A percentile compares a stretch with the other conserved stretches of the same genome.
These are phyloP conservation scores for Poeciliopsis occidentalis DNA, from an alignment of 2,113 vertebrate species.

Conservation along the genomic window DNA sequence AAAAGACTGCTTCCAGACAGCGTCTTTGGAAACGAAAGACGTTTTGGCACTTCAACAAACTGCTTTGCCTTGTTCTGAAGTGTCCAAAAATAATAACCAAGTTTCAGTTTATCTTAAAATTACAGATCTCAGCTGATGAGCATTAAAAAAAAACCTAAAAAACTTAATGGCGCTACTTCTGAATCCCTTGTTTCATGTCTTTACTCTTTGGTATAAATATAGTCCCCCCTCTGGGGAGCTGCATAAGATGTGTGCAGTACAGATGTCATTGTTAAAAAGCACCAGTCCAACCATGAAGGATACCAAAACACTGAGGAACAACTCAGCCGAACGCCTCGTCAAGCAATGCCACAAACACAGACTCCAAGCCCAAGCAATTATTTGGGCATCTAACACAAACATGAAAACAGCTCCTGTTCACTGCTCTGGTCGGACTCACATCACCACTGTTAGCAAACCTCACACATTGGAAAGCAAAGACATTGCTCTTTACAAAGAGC, in stretches of 20 bases:
- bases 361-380: neutral
- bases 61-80: neutral
- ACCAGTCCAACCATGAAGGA: neutral
- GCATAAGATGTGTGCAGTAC: too few species aligned
- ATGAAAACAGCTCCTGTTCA: neutral
- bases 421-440: neutral
- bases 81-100: neutral
- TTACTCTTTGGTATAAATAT: too few species aligned
- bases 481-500: neutral
- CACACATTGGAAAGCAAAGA: too few species aligned
- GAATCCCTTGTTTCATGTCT: too few species aligned
- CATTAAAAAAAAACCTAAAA: too few species aligned
- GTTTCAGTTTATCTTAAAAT: neutral
- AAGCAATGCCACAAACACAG: neutral
- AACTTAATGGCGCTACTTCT: too few species aligned
- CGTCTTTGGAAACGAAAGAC: neutral
- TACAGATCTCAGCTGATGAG: neutral
- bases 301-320: neutral
- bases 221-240: too few species aligned
- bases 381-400: neutral
- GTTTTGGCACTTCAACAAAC: neutral
- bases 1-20: neutral
- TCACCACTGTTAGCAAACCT: neutral
- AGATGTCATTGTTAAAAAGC: too few species aligned
- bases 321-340: neutral